Evolutionary conservation across 2,113 vertebrate genomes (phyloP).

Genomic region (Ictalurus punctatus): DNA sequence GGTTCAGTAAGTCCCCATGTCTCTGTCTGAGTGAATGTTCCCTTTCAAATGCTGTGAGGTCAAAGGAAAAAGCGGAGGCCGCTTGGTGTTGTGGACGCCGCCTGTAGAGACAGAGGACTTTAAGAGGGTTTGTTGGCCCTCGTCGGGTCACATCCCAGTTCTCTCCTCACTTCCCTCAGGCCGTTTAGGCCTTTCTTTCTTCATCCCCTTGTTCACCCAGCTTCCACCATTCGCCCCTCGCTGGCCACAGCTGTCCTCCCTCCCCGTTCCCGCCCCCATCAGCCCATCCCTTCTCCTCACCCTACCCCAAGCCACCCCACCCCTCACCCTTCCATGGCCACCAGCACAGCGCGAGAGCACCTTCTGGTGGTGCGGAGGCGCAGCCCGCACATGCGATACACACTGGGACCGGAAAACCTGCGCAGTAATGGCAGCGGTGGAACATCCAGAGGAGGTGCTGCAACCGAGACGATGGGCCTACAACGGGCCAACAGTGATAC

Average conservation of each 20-base stretch:
- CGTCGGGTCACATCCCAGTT: slow-evolving; percentile 30
- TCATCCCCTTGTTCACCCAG: slow-evolving; percentile 14
- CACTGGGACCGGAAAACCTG: slow-evolving; percentile 88
- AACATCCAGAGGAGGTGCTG: slow-evolving; percentile 36
- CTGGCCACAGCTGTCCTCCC: slow-evolving; percentile 67
- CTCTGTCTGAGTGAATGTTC: slow-evolving; percentile 34
- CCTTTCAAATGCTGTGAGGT: slow-evolving; percentile 6
- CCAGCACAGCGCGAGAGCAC: slow-evolving; percentile 81
- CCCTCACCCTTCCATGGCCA: slow-evolving; percentile 32
- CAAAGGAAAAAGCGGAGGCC: background rate
- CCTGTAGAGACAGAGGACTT: slow-evolving; percentile 1
- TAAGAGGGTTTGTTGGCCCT: slow-evolving; percentile 25
- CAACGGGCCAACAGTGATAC: slow-evolving; percentile 96
- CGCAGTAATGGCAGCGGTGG: slow-evolving; percentile 62
- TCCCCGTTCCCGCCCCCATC: slow-evolving; percentile 63
- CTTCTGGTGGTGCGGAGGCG: slow-evolving; percentile 86
- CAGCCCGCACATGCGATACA: slow-evolving; percentile 86
- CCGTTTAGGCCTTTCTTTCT: slow-evolving; percentile 39
- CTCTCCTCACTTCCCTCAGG: slow-evolving; percentile 21
- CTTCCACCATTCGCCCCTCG: slow-evolving; percentile 70
- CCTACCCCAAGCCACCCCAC: slow-evolving; percentile 49
- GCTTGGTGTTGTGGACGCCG: slow-evolving; percentile 7
- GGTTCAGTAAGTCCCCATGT: background rate
- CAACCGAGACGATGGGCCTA: slow-evolving; percentile 77
- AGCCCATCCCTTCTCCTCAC: slow-evolving; percentile 38